Evolutionary conservation across 2,888 invertebrate genomes (phyloP), one percentile per base, ranked within the genome.

Genomic region (Notodonta dromedarius): DNA sequence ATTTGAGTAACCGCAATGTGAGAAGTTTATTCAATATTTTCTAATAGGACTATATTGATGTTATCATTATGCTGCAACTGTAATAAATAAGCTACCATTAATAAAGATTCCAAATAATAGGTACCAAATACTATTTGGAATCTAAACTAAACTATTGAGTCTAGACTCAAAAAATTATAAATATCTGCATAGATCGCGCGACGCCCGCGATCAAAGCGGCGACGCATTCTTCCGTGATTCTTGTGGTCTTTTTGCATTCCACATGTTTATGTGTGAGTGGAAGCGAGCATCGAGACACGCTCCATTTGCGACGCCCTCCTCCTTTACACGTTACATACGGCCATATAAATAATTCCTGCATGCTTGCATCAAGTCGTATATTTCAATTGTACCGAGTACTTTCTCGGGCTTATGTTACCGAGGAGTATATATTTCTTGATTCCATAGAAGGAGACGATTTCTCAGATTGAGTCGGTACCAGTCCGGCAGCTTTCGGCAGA

Each of bases 381-480:
- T 83, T 80, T 82, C 75, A 76, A 79, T 79, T 78, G 72, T 79
- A 69, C 69, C 62, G 60, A 75, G 73, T 74, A 79, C 83, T 84
- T 84, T 84, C 80, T 77, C 77, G 69, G 58, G 66, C 68, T 70
- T 76, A 66, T 71, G 70, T 82, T 80, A 83, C 75, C 77, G 72
- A 77, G 75, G 78, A 78, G 69, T 69, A 71, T 76, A 71, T 75
- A 65, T 78, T 65, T 81, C 79, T 80, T 70, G 77, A 73, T 79
- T 79, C 90, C 88, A 71, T 82, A 89, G 71, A 91, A 84, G 90
- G 88, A 75, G 74, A 63, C 72, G 88, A 85, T 89, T 90, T 89
- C 86, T 86, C 90, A 85, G 83, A 84, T 90, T 88, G 85, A 87
- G 79, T 35, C 84, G 84, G 82, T 82, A 90, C 93, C 88, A 83